A percentile compares a stretch with the other conserved stretches of the same genome.
Conservation (phyloP, 2,888 invertebrate species). For the Acleris cristana region DNA sequence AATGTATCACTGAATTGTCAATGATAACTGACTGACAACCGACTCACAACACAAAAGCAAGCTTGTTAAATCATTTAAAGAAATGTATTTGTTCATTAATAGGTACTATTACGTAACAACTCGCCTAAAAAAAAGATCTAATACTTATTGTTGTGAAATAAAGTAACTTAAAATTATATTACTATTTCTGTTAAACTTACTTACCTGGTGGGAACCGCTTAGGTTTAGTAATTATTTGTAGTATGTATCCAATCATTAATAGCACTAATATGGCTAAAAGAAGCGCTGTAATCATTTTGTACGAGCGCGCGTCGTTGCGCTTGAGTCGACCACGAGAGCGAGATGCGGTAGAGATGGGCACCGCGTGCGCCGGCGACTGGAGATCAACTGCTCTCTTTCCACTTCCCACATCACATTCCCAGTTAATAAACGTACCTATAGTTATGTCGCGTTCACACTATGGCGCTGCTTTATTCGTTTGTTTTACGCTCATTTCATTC, state of each 20-base stretch:
- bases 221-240: conserved; percentile 33
- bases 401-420: conserved; percentile 17
- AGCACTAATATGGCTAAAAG: conserved; percentile 33
- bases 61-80: neutral
- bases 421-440: neutral
- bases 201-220: conserved; percentile 35
- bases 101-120: conserved; percentile 24
- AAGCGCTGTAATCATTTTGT: conserved; percentile 36
- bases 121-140: conserved; percentile 2
- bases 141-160: conserved; percentile 22
- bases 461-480: neutral
- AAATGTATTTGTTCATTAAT: neutral
- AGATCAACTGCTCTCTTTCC: conserved; percentile 32
- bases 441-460: neutral
- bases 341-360: neutral
- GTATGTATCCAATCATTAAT: conserved; percentile 33
- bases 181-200: conserved; percentile 8
- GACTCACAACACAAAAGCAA: neutral
- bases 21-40: neutral
- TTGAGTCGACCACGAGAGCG: conserved; percentile 15
- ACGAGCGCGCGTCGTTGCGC: conserved; percentile 30
- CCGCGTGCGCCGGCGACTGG: conserved; percentile 19
- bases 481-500: neutral
- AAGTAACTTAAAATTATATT: neutral
- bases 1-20: neutral